Evolutionary conservation across 1,140 invertebrate genomes (phyloP).

Genomic region (Popillia japonica): DNA sequence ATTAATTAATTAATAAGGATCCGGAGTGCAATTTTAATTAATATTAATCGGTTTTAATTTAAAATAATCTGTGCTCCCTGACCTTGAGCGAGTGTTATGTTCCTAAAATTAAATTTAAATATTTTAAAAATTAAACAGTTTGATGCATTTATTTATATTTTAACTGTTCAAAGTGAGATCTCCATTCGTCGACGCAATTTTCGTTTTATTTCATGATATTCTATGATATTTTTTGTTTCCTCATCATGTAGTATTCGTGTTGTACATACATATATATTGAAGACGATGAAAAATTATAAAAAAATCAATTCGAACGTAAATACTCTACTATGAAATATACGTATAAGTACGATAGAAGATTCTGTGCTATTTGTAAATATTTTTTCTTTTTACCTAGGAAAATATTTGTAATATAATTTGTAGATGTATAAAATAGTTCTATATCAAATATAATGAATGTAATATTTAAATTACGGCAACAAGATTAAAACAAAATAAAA

Average conservation of each 20-base stretch:
- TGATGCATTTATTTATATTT: neutral
- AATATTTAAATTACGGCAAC: constrained; percentile 1
- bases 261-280: neutral
- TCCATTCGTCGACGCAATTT: neutral
- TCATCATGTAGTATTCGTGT: neutral
- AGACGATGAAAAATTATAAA: neutral
- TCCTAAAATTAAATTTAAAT: too few species aligned
- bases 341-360: neutral
- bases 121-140: too few species aligned
- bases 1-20: too few species aligned
- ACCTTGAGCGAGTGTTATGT: too few species aligned
- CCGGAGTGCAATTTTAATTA: too few species aligned
- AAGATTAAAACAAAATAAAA: too few species aligned
- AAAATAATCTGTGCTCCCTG: too few species aligned
- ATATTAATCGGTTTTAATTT: too few species aligned
- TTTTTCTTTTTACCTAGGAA: neutral
- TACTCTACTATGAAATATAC: neutral
- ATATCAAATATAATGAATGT: constrained; percentile 13
- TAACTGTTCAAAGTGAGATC: neutral
- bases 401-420: constrained; percentile 25
- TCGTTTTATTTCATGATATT: too few species aligned
- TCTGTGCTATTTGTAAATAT: constrained; percentile 13
- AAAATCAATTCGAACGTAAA: neutral
- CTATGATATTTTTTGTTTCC: neutral
- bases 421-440: constrained; percentile 31